Evolutionary conservation across 2,888 invertebrate genomes (phyloP).

Genomic region (Zygothrica quintamaculata): DNA sequence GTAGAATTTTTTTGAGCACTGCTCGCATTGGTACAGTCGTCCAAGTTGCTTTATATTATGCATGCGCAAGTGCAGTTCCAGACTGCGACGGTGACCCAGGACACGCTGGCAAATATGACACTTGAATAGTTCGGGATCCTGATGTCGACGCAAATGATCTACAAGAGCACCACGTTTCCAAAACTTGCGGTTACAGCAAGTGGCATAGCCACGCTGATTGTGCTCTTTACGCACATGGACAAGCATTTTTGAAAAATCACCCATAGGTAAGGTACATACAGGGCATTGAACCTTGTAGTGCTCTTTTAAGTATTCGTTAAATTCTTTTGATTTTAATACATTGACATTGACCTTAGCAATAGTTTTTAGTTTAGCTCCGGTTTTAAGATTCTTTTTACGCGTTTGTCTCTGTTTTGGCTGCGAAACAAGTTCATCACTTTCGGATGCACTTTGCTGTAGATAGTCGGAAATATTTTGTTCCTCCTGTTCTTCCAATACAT

Average conservation of each 20-base stretch:
- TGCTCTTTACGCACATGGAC: slow-evolving; percentile 73
- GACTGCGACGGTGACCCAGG: slow-evolving; percentile 71
- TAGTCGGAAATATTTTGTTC: slow-evolving; percentile 48
- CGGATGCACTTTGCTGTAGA: slow-evolving; percentile 25
- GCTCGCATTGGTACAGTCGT: slow-evolving; percentile 75
- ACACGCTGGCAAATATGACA: slow-evolving; percentile 77
- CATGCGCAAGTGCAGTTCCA: slow-evolving; percentile 76
- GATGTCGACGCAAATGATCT: slow-evolving; percentile 81
- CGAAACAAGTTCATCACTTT: slow-evolving; percentile 4
- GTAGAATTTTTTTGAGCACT: slow-evolving; percentile 81
- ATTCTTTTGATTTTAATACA: slow-evolving; percentile 62
- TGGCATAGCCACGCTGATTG: slow-evolving; percentile 76
- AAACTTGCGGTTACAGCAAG: slow-evolving; percentile 82
- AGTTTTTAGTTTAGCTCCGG: slow-evolving; percentile 17
- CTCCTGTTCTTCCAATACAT: slow-evolving; percentile 64
- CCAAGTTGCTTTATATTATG: slow-evolving; percentile 74
- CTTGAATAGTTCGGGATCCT: slow-evolving; percentile 82
- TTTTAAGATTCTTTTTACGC: slow-evolving; percentile 26
- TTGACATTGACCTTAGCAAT: slow-evolving; percentile 28
- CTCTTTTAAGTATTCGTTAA: slow-evolving; percentile 74
- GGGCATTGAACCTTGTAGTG: slow-evolving; percentile 81
- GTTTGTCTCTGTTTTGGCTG: slow-evolving; percentile 17
- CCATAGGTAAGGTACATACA: slow-evolving; percentile 69
- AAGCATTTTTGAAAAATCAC: slow-evolving; percentile 70
- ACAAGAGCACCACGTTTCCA: slow-evolving; percentile 78